Evolutionary conservation across 2,113 vertebrate genomes (phyloP).

Genomic region (Aldabrachelys gigantea): DNA sequence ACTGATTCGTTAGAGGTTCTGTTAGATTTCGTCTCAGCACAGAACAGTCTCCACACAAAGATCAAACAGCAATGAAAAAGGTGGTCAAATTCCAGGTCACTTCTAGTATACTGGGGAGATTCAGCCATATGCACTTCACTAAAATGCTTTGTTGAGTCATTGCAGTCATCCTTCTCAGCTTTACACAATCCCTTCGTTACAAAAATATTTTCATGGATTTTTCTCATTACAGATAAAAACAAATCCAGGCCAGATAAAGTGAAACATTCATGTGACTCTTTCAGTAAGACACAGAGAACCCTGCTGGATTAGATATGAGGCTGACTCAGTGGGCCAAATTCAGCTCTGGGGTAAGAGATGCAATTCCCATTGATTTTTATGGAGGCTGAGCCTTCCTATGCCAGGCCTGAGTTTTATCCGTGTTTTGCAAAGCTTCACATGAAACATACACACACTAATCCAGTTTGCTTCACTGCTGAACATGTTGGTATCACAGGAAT

Average conservation of each 20-base stretch:
- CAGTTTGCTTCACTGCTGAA: background rate
- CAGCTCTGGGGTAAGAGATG: constrained; percentile 64
- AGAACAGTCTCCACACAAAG: constrained; percentile 13
- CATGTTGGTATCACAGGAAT: background rate
- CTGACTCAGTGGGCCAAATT: constrained; percentile 35
- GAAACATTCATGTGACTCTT: constrained; percentile 55
- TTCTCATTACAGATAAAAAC: constrained; percentile 55
- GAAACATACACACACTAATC: background rate
- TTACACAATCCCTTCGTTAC: constrained; percentile 52
- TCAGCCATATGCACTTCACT: background rate
- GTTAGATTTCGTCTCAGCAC: background rate
- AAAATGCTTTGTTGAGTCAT: constrained; percentile 17
- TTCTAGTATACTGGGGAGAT: constrained; percentile 56
- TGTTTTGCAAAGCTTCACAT: background rate
- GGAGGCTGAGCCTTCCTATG: background rate
- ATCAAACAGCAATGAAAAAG: constrained; percentile 40
- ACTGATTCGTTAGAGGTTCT: background rate
- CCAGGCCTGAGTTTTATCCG: background rate
- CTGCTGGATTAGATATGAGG: constrained; percentile 58
- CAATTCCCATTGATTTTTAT: constrained; percentile 69
- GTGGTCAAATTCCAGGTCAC: constrained; percentile 10
- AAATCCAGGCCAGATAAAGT: constrained; percentile 60
- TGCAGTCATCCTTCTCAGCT: background rate
- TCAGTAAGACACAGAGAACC: constrained; percentile 60
- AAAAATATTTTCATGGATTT: constrained; percentile 55